These are phyloP conservation scores for Aurelia aurita complex sp. Pacific DNA, from an alignment of 30 jellyfish, hydroid and myxozoan genomes.

Conservation along the genomic window DNA sequence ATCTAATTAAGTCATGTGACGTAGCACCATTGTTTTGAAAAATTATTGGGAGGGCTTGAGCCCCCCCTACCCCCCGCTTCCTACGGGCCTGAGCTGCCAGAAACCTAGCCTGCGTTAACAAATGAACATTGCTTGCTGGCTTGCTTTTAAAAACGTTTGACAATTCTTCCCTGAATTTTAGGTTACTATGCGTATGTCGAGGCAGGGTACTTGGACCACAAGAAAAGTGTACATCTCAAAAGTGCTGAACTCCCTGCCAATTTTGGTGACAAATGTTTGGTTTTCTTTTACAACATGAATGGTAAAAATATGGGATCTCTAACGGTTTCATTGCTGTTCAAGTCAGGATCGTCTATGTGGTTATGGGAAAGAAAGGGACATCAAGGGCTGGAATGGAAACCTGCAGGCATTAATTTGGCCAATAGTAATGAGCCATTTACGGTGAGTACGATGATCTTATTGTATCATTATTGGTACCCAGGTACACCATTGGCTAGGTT, in stretches of 20 bases:
- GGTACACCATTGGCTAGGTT: too few species aligned
- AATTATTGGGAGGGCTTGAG: too few species aligned
- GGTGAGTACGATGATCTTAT: conserved; percentile 17
- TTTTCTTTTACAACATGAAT: conserved; percentile 76
- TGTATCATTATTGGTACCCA: too few species aligned
- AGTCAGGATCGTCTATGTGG: conserved; percentile 56
- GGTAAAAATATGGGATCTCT: conserved; percentile 73
- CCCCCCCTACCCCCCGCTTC: too few species aligned
- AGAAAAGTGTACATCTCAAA: conserved; percentile 42
- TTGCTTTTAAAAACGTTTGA: too few species aligned
- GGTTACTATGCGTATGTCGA: conserved; percentile 68
- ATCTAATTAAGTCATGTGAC: too few species aligned
- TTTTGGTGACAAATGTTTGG: conserved; percentile 75
- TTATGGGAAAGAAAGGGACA: conserved; percentile 77
- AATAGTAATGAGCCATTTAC: conserved; percentile 43
- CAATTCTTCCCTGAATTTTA: background rate
- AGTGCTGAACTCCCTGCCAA: conserved; percentile 66
- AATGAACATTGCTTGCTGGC: too few species aligned
- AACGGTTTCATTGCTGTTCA: background rate
- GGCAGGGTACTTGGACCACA: conserved; percentile 39
- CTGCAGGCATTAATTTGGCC: conserved; percentile 65
- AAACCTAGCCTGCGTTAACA: too few species aligned
- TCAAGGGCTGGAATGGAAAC: conserved; percentile 81
- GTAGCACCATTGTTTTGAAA: too few species aligned
- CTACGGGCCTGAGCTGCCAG: too few species aligned